Evolutionary conservation across 2,888 invertebrate species (phyloP).

Genomic region (Melinopterus prodromus): DNA sequence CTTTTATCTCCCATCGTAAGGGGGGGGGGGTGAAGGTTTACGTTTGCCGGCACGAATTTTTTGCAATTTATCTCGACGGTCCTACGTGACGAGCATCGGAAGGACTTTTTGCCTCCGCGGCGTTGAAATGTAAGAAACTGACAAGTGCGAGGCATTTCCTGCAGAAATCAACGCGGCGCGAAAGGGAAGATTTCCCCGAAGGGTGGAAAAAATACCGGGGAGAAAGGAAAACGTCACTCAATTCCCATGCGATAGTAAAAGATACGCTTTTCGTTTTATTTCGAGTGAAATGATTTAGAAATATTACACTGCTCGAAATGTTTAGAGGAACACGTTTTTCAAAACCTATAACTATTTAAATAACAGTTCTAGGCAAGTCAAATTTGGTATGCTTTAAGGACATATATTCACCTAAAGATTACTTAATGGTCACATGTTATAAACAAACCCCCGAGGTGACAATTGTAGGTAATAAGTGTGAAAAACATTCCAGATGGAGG

Average conservation of each 20-base stretch:
- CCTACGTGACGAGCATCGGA: constrained; percentile 52
- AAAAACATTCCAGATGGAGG: too few relatives aligned
- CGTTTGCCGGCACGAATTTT: constrained; percentile 39
- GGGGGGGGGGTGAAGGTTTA: neutral
- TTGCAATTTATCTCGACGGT: constrained; percentile 45
- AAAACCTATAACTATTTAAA: too few relatives aligned
- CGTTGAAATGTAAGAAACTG: constrained; percentile 52
- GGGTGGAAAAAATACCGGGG: constrained; percentile 48
- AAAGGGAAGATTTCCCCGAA: neutral
- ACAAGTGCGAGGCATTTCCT: constrained; percentile 56
- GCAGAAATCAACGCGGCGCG: constrained; percentile 51
- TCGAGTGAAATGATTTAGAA: neutral
- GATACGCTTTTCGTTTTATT: neutral
- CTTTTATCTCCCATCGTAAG: constrained; percentile 21
- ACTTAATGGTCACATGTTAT: too few relatives aligned
- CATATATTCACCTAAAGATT: too few relatives aligned
- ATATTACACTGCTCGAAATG: too few relatives aligned
- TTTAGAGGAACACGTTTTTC: too few relatives aligned
- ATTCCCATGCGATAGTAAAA: constrained; percentile 44
- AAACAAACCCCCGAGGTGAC: too few relatives aligned
- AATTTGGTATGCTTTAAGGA: too few relatives aligned
- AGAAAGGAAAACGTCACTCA: constrained; percentile 55
- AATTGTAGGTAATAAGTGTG: too few relatives aligned
- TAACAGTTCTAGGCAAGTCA: too few relatives aligned
- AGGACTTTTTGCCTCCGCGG: constrained; percentile 44